phyloP scores from a whole-genome alignment of 2,888 invertebrate species.

The Hirtodrosophila confusa region DNA sequence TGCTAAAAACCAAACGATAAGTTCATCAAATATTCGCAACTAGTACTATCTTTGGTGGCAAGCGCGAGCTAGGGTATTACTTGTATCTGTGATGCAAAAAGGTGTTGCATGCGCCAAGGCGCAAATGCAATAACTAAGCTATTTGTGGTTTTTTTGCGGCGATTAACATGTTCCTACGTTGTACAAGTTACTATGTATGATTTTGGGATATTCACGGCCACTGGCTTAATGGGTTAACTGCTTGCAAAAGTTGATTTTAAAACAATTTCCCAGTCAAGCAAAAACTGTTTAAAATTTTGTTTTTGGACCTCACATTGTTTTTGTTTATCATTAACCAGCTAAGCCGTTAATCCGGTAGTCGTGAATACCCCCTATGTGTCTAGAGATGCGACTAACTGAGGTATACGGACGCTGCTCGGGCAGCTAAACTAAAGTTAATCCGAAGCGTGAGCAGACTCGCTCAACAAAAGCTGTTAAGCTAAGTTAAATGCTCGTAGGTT shows the following conservation, averaged over 20 bases:
- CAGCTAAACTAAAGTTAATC: constrained; percentile 29
- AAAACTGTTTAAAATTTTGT: no score
- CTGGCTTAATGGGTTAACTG: no score
- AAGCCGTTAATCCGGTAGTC: no score
- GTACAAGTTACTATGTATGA: constrained; percentile 48
- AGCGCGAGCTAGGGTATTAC: background rate
- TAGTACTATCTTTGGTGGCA: no score
- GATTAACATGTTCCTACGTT: constrained; percentile 78
- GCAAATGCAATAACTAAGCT: constrained; percentile 54
- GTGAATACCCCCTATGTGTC: constrained; percentile 28
- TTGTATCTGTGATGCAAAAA: constrained; percentile 13
- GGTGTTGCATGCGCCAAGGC: constrained; percentile 20
- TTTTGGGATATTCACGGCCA: no score
- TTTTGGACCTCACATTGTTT: no score
- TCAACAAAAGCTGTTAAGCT: constrained; percentile 11
- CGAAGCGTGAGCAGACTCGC: background rate
- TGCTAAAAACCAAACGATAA: constrained; percentile 55
- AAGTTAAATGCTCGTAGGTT: constrained; percentile 8
- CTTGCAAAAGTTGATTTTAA: no score
- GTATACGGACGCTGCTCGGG: constrained; percentile 28
- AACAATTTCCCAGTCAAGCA: no score
- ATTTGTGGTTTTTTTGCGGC: constrained; percentile 58
- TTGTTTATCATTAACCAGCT: no score
- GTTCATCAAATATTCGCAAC: constrained; percentile 22
- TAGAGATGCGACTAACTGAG: constrained; percentile 67